Conservation (phyloP, 2,113 vertebrate genomes). For the Gopherus evgoodei region DNA sequence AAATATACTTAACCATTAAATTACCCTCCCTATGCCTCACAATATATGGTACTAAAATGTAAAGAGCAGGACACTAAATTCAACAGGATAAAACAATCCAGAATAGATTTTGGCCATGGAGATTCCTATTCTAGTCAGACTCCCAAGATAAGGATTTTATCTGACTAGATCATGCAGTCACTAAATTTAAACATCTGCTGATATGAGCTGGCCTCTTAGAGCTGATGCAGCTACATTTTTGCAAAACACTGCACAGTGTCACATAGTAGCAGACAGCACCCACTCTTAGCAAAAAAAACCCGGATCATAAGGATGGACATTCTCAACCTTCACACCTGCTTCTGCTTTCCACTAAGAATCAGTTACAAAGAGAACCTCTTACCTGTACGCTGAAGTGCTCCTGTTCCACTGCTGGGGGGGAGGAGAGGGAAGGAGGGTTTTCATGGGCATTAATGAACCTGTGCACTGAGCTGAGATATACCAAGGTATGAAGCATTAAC, state of each 20-base stretch:
- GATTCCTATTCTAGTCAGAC: not conserved
- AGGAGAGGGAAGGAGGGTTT: not conserved
- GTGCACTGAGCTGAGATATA: not conserved
- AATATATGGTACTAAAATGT: not conserved
- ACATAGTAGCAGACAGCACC: not conserved
- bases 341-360: not conserved
- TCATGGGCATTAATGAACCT: not conserved
- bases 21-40: not conserved
- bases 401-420: not conserved
- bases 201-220: not conserved
- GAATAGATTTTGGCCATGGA: not conserved
- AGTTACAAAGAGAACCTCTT: not conserved
- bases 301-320: not conserved
- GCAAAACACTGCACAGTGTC: not conserved
- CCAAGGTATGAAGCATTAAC: not conserved
- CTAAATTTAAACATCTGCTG: not conserved
- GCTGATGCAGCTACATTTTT: not conserved
- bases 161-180: not conserved
- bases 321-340: not conserved
- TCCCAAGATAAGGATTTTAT: not conserved
- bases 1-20: not conserved
- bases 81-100: constrained; percentile 12
- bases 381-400: not conserved
- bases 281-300: not conserved
- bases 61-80: constrained; percentile 63